These are phyloP conservation scores for Bubo blakistoni DNA, from an alignment of 2,113 vertebrate genomes.

Conservation along the genomic window DNA sequence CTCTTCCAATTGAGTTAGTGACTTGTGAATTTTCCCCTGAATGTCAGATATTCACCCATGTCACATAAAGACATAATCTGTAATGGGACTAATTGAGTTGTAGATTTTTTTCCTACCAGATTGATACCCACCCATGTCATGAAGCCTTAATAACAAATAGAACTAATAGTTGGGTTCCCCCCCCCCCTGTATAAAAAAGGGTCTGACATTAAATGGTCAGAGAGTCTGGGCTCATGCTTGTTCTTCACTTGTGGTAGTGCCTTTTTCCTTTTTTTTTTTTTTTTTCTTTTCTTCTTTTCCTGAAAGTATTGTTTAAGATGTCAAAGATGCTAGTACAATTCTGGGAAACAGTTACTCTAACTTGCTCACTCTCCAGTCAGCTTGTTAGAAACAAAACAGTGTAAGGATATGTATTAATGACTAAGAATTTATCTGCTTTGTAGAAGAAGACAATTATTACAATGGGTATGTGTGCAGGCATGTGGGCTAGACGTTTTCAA, in stretches of 20 bases:
- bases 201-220: not conserved
- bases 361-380: not conserved
- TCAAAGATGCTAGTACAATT: not conserved
- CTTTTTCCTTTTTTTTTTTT: not conserved
- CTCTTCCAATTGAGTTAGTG: not conserved
- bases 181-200: not conserved
- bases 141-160: not conserved
- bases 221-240: not conserved
- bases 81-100: not conserved
- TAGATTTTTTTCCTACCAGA: not conserved
- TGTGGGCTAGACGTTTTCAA: not conserved
- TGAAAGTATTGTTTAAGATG: not conserved
- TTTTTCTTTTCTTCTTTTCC: not conserved
- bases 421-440: not conserved
- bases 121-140: not conserved
- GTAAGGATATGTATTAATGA: not conserved
- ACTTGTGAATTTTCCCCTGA: not conserved
- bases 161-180: not conserved
- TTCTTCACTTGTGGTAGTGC: not conserved
- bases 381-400: not conserved
- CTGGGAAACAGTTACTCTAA: not conserved
- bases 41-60: not conserved
- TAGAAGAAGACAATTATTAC: not conserved
- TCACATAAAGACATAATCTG: not conserved
- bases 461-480: not conserved